Evolutionary conservation across 2,888 invertebrate species (phyloP), one percentile per base, ranked within the genome.

Genomic region (Melinopterus prodromus): DNA sequence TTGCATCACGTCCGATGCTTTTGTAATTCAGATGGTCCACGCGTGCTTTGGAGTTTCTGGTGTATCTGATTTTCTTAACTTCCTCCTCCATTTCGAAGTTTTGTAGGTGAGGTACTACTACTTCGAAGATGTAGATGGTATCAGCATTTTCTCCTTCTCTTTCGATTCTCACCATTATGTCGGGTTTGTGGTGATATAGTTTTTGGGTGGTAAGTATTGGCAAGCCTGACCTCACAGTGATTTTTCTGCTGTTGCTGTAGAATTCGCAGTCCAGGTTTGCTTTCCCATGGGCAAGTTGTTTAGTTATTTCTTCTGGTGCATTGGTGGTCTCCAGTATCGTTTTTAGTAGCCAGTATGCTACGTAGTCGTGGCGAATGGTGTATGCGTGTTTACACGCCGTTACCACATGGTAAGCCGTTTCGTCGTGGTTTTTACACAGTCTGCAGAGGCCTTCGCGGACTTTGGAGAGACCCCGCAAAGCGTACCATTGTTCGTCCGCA

Each of bases 381-480:
- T 26, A 1, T 14, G 80, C 80, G 6, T 72, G 76, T 12, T 72
- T 35, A 71, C 84, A 83, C 0, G 81, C 81, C 14, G 80, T 70
- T 16, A 78, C 79, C 0, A 85, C 83, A 71, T 85, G 84, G 77
- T 85, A 84, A 6, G 81, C 81, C 3, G 82, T 84, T 53, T 84
- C 83, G 7, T 69, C 69, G 3, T 72, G 70, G 2, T 71, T 74
- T 71, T 82, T 82, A 12, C 83, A 79, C 16, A 77, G 77, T 53
- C 82, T 74, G 69, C 83, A 83, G 6, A n/a, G 78, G 12, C 71
- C 71, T 71, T 16, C 71, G 15, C 16, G 16, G 6, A 16, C 12
- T 16, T 71, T 71, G n/a, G 71, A 71, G 6, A 16, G 6, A 38
- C 76, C 81, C 0, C 82, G 76, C 7, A 84, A 78, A 2, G 80